Percentiles rank a stretch among this genome's conserved stretches.
phyloP scores from a whole-genome alignment of 2,113 vertebrate species.

The Nerophis lumbriciformis region DNA sequence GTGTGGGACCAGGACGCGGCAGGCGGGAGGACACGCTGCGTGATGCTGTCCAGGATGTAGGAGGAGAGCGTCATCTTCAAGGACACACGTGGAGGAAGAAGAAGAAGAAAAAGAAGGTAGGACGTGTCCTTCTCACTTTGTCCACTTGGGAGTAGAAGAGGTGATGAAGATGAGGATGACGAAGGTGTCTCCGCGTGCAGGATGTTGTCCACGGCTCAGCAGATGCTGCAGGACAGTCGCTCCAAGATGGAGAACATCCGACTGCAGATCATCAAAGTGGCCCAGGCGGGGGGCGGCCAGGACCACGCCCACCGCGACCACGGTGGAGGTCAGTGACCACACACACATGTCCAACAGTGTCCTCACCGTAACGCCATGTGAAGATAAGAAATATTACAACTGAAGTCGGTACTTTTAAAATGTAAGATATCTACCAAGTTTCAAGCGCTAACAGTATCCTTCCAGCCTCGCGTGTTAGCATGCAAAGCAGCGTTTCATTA shows the following conservation, averaged over 20 bases:
- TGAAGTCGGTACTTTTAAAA: no score
- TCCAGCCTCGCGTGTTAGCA: no score
- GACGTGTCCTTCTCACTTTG: background rate
- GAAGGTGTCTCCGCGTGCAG: constrained; percentile 37
- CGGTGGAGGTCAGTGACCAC: background rate
- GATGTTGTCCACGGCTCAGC: constrained; percentile 71
- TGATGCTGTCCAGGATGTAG: constrained; percentile 6
- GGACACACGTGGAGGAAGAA: constrained; percentile 55
- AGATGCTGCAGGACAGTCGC: constrained; percentile 71
- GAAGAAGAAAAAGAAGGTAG: constrained; percentile 6
- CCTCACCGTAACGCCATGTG: no score
- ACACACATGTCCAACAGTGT: no score
- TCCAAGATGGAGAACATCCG: constrained; percentile 70
- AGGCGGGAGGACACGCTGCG: constrained; percentile 10
- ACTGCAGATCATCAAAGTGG: constrained; percentile 66
- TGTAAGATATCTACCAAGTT: no score
- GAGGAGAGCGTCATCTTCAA: constrained; percentile 36
- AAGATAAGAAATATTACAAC: no score
- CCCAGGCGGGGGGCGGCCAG: constrained; percentile 47
- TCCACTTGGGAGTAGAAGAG: background rate
- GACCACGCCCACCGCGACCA: background rate
- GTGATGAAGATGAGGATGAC: constrained; percentile 22
- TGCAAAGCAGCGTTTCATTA: no score
- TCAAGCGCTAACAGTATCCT: no score
- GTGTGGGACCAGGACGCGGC: constrained; percentile 36